Percentiles rank a stretch among this genome's conserved stretches.
These are phyloP conservation scores for Erythrocebus patas DNA, from an alignment of 2,113 vertebrate species.

Conservation along the genomic window DNA sequence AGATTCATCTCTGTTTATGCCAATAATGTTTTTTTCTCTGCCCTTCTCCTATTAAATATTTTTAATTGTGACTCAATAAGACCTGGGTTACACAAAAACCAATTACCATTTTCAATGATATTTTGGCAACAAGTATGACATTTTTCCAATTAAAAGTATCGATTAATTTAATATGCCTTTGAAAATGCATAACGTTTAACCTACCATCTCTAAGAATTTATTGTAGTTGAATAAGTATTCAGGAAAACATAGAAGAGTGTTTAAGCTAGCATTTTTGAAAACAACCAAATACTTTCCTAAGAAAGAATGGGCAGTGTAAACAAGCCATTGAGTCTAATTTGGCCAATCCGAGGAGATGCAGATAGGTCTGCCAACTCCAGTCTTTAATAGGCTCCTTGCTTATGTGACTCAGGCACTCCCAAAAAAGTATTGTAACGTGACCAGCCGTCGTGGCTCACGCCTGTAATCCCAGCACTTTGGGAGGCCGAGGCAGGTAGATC, in stretches of 20 bases:
- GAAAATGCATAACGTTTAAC: neutral
- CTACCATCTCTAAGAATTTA: neutral
- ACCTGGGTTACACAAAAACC: neutral
- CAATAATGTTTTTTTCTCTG: neutral
- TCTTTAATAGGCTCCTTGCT: neutral
- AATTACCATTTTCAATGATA: neutral
- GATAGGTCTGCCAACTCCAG: neutral
- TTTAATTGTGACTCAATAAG: constrained; percentile 26
- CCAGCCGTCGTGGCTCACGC: no score
- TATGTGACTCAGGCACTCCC: neutral
- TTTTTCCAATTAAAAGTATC: neutral
- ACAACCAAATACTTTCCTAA: neutral
- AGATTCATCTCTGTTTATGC: neutral
- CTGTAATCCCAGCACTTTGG: no score
- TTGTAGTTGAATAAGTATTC: neutral
- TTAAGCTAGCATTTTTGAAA: neutral
- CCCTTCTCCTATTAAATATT: neutral
- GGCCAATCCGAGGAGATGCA: neutral
- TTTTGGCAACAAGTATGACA: neutral
- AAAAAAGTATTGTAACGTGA: neutral
- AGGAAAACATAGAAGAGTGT: neutral
- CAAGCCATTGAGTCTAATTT: neutral
- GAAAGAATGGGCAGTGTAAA: neutral
- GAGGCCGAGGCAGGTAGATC: no score
- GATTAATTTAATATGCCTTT: neutral